Evolutionary conservation across 2,888 invertebrate species (phyloP).

Genomic region (Ellobium chinense): DNA sequence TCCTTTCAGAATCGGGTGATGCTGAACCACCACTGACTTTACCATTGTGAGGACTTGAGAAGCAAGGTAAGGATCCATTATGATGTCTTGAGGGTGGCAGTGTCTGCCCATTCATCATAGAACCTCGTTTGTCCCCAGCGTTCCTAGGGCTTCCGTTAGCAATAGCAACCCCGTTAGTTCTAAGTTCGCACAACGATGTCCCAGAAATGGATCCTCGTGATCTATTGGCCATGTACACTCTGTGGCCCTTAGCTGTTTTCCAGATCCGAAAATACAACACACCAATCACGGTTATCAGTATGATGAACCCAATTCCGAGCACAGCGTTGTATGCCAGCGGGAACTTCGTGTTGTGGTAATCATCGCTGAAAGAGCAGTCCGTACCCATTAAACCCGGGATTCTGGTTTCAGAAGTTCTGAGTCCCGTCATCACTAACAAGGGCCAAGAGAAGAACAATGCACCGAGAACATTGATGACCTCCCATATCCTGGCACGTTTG

Average conservation of each 20-base stretch:
- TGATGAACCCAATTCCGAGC: conserved; percentile 33
- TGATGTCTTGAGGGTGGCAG: neutral
- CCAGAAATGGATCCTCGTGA: neutral
- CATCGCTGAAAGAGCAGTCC: conserved; percentile 46
- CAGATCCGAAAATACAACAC: conserved; percentile 43
- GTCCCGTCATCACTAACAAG: conserved; percentile 33
- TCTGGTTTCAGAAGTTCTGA: conserved; percentile 19
- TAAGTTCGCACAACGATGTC: neutral
- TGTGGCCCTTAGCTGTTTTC: conserved; percentile 27
- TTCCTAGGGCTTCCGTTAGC: neutral
- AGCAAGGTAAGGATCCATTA: neutral
- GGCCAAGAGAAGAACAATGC: conserved; percentile 41
- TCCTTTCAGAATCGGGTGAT: neutral
- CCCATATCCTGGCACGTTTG: conserved; percentile 32
- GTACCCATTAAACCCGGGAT: conserved; percentile 27
- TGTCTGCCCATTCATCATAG: no score
- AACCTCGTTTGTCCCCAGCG: no score
- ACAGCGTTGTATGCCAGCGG: conserved; percentile 27
- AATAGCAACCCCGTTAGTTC: neutral
- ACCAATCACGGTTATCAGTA: neutral
- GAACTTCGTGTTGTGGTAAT: conserved; percentile 21
- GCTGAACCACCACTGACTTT: neutral
- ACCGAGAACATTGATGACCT: neutral
- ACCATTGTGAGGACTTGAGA: neutral
- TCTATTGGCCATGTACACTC: conserved; percentile 2